A percentile compares a stretch with the other conserved stretches of the same genome.
phyloP scores from a whole-genome alignment of 2,113 vertebrate genomes.

The Desmodus rotundus region DNA sequence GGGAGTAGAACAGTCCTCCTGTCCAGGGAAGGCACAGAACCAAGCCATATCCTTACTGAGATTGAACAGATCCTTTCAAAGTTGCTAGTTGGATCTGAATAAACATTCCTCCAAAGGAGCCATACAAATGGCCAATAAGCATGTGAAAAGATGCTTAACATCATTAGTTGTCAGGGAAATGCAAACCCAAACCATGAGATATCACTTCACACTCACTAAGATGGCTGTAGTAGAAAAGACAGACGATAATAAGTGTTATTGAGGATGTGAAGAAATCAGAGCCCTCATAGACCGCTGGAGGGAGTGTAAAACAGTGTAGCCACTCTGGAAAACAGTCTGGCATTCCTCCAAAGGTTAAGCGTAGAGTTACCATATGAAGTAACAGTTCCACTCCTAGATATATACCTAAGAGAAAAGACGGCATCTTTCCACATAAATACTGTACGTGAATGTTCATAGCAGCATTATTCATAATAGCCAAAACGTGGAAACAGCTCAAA shows the following conservation, averaged over 20 bases:
- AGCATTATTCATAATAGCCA: not conserved
- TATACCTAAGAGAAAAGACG: not conserved
- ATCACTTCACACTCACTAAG: not conserved
- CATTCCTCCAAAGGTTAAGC: not conserved
- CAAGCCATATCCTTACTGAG: not conserved
- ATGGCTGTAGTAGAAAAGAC: not conserved
- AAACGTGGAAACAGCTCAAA: not conserved
- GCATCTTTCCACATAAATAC: not conserved
- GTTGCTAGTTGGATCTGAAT: not conserved
- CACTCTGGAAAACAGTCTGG: not conserved
- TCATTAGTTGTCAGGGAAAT: not conserved
- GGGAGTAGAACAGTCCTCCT: not conserved
- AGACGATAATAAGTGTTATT: not conserved
- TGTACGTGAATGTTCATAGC: not conserved
- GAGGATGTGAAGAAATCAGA: not conserved
- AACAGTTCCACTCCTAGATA: not conserved
- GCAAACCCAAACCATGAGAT: not conserved
- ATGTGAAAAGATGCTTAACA: not conserved
- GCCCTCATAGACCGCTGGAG: not conserved
- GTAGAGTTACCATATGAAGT: not conserved
- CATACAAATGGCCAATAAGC: not conserved
- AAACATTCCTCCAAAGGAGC: not conserved
- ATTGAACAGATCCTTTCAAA: not conserved
- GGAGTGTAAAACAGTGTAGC: not conserved
- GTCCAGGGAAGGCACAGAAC: not conserved